Evolutionary conservation across 2,797 vertebrate genomes (phyloP).

Genomic region (Coccyzus lansbergi): DNA sequence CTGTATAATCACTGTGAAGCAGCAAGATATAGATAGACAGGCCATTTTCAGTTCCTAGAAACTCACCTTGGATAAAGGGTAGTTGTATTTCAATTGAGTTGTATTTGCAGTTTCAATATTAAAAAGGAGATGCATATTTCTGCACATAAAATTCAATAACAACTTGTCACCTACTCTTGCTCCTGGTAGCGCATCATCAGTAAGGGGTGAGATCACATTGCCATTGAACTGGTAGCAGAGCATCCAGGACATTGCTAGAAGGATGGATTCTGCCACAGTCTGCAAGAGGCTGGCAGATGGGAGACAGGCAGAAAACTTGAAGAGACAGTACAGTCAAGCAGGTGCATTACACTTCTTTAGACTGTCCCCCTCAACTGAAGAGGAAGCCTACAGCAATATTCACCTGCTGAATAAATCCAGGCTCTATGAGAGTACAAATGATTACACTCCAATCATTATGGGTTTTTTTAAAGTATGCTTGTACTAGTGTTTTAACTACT

Average conservation of each 20-base stretch:
- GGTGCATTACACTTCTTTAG: background rate
- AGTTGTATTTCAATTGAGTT: background rate
- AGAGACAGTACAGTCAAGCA: background rate
- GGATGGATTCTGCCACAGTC: background rate
- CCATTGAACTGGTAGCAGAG: rapidly evolving
- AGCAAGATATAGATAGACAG: no score
- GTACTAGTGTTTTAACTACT: background rate
- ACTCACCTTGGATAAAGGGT: background rate
- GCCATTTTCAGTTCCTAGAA: background rate
- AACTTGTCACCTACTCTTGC: background rate
- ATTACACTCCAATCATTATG: background rate
- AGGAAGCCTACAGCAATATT: background rate
- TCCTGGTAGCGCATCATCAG: background rate
- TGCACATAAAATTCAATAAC: background rate
- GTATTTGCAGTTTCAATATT: no score
- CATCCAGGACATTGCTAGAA: background rate
- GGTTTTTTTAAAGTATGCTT: background rate
- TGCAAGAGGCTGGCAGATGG: background rate
- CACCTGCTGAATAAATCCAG: background rate
- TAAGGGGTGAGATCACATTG: background rate
- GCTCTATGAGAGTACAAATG: background rate
- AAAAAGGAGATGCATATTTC: background rate
- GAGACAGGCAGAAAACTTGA: background rate
- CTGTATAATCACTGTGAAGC: no score
- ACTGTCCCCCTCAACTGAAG: background rate